Conservation (phyloP, 35 echinoderm and acorn worm species). For the Diadema setosum region DNA sequence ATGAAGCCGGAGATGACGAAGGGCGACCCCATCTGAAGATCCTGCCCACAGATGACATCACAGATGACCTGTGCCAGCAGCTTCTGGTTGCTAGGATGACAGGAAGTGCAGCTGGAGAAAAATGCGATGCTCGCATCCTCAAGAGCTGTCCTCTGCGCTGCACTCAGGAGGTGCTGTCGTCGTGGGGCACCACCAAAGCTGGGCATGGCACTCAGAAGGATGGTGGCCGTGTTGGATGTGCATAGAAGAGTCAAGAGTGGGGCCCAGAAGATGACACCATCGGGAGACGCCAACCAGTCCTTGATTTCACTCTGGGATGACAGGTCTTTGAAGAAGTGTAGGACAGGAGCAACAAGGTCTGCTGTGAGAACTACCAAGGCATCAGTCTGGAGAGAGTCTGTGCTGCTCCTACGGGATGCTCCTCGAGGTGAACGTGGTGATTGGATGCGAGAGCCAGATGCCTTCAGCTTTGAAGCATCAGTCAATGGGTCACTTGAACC, state of each 20-base stretch:
- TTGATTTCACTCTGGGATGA: constrained; percentile 72
- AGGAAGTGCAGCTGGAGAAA: constrained; percentile 69
- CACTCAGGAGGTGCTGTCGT: constrained; percentile 40
- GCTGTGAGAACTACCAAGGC: constrained; percentile 60
- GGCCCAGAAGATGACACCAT: constrained; percentile 90
- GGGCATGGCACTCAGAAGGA: constrained; percentile 11
- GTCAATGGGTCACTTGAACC: neutral
- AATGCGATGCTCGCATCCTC: constrained; percentile 83
- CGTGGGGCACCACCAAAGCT: constrained; percentile 4
- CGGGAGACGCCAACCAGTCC: constrained; percentile 80
- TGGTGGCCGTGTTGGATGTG: constrained; percentile 45
- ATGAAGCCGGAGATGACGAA: constrained; percentile 89
- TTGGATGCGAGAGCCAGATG: neutral
- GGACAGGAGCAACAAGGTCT: constrained; percentile 83
- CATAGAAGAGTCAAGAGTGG: constrained; percentile 89
- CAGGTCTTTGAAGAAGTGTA: constrained; percentile 89
- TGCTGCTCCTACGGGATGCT: neutral
- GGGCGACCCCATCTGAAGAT: constrained; percentile 5
- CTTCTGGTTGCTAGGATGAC: constrained; percentile 86
- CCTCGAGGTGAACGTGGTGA: constrained; percentile 41
- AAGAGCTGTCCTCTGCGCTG: constrained; percentile 62
- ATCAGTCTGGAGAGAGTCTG: constrained; percentile 36
- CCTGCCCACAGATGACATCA: constrained; percentile 76
- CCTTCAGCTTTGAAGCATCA: constrained; percentile 41
- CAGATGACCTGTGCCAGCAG: constrained; percentile 89